Evolutionary conservation across 2,797 vertebrate species (phyloP), one percentile per base, ranked within the genome.

Genomic region (Tiaroga cobitis): DNA sequence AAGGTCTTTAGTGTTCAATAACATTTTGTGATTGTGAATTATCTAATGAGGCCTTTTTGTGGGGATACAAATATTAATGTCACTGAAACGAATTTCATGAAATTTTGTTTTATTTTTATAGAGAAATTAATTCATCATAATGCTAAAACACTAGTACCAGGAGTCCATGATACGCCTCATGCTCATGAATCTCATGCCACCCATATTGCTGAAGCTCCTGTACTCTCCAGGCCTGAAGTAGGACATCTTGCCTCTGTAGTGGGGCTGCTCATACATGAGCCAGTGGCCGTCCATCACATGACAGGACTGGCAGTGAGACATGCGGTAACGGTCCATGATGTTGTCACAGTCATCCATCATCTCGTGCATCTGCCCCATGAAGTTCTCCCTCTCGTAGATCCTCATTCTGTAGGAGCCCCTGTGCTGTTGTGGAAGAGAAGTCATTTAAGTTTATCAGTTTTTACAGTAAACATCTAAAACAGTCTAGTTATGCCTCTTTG

Each of bases 211-310:
- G 92, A 93, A 92, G 89, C 68, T 94, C 89, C 81, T 91, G 93
- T 94, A 92, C 93, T 94, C 94, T 86, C 94, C 93, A 11, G 94
- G 93, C 88, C 90, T 93, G 89, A 94, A 86, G 91, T 94, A 94
- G 88, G 88, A 89, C 92, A 90, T 89, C 89, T 49, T 92, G 90
- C 94, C 93, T 88, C 87, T 92, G 91, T 86, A 93, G 13, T 93
- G 70, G 85, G 93, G 63, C 63, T 65, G 63, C 15, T 94, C 93
- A 63, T 93, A 95, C 91, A 94, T 90, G 92, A 95, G 92, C 94
- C 94, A 94, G 90, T 95, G 93, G 83, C 94, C 92, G 1, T 93
- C 92, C 92, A 90, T 89, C 83, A 89, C 88, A 73, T 89, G 79
- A 74, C 89, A 88, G 78, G 89, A 90, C 82, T 81, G 77, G 76